Conservation (phyloP, 1,140 invertebrate species). For the Drosophila prosaltans region DNA sequence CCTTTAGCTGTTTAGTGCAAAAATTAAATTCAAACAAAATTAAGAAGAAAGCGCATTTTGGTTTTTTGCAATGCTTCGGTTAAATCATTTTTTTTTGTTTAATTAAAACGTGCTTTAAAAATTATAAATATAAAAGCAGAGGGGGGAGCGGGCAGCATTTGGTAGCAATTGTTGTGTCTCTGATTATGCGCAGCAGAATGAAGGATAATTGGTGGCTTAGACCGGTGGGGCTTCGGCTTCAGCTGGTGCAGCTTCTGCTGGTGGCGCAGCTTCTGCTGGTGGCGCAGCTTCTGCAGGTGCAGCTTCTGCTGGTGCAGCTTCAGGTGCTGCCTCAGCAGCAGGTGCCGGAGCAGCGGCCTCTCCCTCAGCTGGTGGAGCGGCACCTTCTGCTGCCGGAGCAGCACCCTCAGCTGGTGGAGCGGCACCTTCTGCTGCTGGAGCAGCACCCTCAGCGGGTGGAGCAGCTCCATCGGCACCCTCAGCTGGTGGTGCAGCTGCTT, state of each 20-base stretch:
- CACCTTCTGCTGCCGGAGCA: constrained; percentile 56
- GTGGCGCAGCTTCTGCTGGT: constrained; percentile 40
- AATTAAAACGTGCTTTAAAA: constrained; percentile 55
- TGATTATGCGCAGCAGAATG: constrained; percentile 33
- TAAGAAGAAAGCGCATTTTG: constrained; percentile 43
- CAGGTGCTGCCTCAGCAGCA: constrained; percentile 21
- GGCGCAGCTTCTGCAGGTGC: constrained; percentile 40
- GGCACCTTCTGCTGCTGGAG: constrained; percentile 73
- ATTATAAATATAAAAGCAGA: constrained; percentile 53
- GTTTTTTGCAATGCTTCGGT: constrained; percentile 69
- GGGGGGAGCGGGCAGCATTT: constrained; percentile 51
- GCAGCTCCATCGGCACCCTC: constrained; percentile 58
- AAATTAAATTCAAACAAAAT: constrained; percentile 42
- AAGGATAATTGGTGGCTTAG: constrained; percentile 30
- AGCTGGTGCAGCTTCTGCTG: constrained; percentile 44
- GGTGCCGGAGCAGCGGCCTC: constrained; percentile 48
- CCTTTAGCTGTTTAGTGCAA: constrained; percentile 58
- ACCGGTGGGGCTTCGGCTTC: constrained; percentile 81
- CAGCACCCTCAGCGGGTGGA: constrained; percentile 73
- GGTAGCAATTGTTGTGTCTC: constrained; percentile 50
- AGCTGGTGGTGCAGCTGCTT: constrained; percentile 81
- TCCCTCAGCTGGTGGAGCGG: constrained; percentile 39
- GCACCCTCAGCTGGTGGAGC: constrained; percentile 64
- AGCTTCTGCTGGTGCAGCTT: background rate
- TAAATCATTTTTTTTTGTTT: constrained; percentile 45